Percentiles rank a stretch among this genome's conserved stretches.
phyloP scores from a whole-genome alignment of 2,113 vertebrate genomes.

The Corvus hawaiiensis region DNA sequence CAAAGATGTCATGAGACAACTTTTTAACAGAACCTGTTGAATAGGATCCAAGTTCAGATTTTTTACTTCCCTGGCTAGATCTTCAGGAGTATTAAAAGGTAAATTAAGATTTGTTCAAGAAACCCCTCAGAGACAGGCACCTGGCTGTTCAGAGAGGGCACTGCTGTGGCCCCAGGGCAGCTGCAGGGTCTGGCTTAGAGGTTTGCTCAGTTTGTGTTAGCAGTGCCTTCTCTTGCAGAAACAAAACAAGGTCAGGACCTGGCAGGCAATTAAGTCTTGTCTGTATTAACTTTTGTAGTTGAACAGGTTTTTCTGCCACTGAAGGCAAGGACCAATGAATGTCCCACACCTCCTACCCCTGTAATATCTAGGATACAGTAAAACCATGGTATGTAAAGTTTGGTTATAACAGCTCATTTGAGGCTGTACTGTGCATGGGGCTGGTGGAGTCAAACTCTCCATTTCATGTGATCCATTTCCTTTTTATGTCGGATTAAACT shows the following conservation, averaged over 20 bases:
- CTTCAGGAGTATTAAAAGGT: neutral
- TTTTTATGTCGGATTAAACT: neutral
- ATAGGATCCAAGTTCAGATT: neutral
- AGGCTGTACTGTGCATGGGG: neutral
- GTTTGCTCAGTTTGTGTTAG: neutral
- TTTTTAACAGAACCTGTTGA: neutral
- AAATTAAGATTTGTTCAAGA: neutral
- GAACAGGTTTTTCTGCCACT: slow-evolving; percentile 38
- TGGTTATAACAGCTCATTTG: neutral
- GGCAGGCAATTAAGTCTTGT: neutral
- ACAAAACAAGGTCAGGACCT: neutral
- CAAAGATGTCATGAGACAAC: neutral
- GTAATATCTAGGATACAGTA: neutral
- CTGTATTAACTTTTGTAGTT: slow-evolving; percentile 37
- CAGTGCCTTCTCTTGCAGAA: neutral
- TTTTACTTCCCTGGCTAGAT: neutral
- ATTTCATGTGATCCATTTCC: neutral
- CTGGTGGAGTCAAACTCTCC: neutral
- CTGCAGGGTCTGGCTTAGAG: neutral
- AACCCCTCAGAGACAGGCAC: neutral
- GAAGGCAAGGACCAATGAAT: neutral
- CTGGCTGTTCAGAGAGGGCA: neutral
- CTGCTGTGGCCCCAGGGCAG: neutral
- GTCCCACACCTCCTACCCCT: neutral
- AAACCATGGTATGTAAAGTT: neutral